Conservation (phyloP, 2,797 vertebrate genomes). For the Eurystomus glaucurus region DNA sequence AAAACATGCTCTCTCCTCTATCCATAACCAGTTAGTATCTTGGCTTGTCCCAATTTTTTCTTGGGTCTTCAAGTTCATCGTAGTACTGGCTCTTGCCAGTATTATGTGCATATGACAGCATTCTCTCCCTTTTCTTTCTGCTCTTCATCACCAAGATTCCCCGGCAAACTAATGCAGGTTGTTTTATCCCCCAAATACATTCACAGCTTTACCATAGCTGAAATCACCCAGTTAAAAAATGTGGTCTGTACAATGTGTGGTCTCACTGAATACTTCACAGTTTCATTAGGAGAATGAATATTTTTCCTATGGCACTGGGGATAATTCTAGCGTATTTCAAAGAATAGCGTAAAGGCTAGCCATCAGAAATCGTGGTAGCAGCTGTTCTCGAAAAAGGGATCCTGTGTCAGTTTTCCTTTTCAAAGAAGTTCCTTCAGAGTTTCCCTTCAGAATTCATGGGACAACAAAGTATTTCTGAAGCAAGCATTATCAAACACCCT, state of each 20-base stretch:
- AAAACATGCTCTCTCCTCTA: background rate
- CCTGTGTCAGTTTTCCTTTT: background rate
- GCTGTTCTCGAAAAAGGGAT: background rate
- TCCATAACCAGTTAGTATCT: background rate
- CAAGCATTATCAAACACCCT: background rate
- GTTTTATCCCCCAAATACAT: background rate
- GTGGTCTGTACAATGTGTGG: background rate
- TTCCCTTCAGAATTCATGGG: background rate
- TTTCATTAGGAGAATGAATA: background rate
- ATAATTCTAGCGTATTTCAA: background rate
- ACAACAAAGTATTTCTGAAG: background rate
- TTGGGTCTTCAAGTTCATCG: background rate
- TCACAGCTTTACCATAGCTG: background rate
- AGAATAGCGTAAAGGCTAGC: background rate
- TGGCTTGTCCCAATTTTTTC: background rate
- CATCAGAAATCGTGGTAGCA: background rate
- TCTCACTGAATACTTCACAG: background rate
- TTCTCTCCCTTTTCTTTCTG: background rate
- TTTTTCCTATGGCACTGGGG: background rate
- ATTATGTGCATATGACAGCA: background rate
- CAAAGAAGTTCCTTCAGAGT: background rate
- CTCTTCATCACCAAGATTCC: background rate
- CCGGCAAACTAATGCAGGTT: background rate
- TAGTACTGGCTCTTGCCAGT: background rate
- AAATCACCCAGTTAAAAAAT: background rate